Conservation (phyloP, 2,113 vertebrate species). For the Oreochromis niloticus region DNA sequence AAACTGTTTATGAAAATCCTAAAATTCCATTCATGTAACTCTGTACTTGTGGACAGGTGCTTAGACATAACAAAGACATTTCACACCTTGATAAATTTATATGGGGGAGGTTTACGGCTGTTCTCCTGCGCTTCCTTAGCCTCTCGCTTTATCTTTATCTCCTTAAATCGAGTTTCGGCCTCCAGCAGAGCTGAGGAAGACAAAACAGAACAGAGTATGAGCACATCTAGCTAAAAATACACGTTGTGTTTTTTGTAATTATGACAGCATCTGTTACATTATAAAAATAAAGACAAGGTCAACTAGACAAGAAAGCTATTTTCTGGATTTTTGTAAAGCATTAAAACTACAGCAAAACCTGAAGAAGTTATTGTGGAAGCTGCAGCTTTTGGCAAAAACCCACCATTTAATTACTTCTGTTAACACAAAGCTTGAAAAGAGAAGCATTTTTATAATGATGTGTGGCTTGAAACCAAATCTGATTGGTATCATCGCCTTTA, state of each 20-base stretch:
- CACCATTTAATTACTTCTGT: background rate
- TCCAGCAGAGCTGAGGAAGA: constrained; percentile 82
- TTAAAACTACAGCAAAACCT: background rate
- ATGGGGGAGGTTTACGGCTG: constrained; percentile 89
- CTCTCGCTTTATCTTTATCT: constrained; percentile 87
- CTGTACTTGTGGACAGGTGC: background rate
- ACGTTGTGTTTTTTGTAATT: background rate
- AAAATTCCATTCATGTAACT: background rate
- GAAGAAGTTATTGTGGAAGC: background rate
- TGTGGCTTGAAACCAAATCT: background rate
- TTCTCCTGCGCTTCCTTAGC: constrained; percentile 92
- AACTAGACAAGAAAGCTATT: background rate
- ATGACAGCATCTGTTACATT: background rate
- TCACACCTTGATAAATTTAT: constrained; percentile 94
- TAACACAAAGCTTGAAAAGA: background rate
- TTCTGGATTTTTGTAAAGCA: background rate
- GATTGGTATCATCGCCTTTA: background rate
- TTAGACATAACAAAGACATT: background rate
- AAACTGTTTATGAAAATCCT: fast-evolving
- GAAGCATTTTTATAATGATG: background rate
- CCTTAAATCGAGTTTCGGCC: constrained; percentile 87
- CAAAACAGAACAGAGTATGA: background rate
- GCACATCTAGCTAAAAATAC: background rate
- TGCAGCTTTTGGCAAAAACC: background rate
- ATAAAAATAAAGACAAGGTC: background rate